Percentiles rank a stretch among this genome's conserved stretches.
phyloP scores from a whole-genome alignment of 2,797 vertebrate genomes.

The Micromesistius poutassou region DNA sequence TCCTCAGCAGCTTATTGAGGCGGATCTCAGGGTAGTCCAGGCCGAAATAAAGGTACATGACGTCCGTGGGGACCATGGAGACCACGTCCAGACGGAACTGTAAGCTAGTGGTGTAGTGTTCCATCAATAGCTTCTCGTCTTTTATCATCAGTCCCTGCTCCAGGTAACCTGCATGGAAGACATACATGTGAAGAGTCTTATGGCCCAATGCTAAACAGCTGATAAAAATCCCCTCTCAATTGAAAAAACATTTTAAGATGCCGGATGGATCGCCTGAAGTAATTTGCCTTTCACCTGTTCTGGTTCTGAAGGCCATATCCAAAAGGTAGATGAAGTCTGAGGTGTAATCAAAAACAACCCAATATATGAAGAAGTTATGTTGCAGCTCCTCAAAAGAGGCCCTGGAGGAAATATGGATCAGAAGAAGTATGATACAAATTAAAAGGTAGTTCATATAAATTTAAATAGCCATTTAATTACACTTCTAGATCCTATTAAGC shows the following conservation, averaged over 20 bases:
- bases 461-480: neutral
- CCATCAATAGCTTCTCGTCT: slow-evolving; percentile 79
- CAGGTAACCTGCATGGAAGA: slow-evolving; percentile 79
- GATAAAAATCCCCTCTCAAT: neutral
- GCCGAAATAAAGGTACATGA: slow-evolving; percentile 83
- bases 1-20: slow-evolving; percentile 87
- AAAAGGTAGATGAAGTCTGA: slow-evolving; percentile 85
- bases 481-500: neutral
- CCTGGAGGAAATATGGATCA: slow-evolving; percentile 63
- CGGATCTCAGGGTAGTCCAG: slow-evolving; percentile 93
- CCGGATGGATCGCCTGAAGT: neutral
- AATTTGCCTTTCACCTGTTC: slow-evolving; percentile 80
- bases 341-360: slow-evolving; percentile 86
- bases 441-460: neutral
- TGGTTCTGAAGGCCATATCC: slow-evolving; percentile 86
- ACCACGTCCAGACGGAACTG: slow-evolving; percentile 87
- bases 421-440: neutral
- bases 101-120: slow-evolving; percentile 76
- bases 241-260: neutral
- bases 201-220: neutral
- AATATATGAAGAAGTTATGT: slow-evolving; percentile 76
- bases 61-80: slow-evolving; percentile 90
- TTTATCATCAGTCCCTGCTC: slow-evolving; percentile 92
- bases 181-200: neutral
- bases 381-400: slow-evolving; percentile 96